Percentiles rank a stretch among this genome's conserved stretches.
These are phyloP conservation scores for Laodelphax striatellus DNA, from an alignment of 1,140 invertebrate genomes.

Conservation along the genomic window DNA sequence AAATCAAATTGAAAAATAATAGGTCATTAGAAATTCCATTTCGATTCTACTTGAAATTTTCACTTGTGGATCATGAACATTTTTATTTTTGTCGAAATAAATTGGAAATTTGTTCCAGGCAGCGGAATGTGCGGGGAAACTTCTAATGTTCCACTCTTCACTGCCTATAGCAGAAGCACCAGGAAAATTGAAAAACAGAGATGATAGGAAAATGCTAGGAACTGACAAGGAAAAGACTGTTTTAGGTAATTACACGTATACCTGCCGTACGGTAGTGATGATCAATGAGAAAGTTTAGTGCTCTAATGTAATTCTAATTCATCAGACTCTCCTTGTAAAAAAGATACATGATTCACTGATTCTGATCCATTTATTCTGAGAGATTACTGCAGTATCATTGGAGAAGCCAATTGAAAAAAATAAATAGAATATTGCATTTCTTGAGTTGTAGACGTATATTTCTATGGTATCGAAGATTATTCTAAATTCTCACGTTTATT, in stretches of 20 bases:
- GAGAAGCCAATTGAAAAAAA: too few relatives aligned
- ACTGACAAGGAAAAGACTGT: slow-evolving; percentile 88
- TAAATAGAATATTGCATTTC: too few relatives aligned
- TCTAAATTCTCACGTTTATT: too few relatives aligned
- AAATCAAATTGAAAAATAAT: background rate
- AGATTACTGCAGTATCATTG: too few relatives aligned
- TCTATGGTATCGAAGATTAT: too few relatives aligned
- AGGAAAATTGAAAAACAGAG: slow-evolving; percentile 90
- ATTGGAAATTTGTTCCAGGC: slow-evolving; percentile 37
- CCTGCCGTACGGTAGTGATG: too few relatives aligned
- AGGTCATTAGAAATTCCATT: background rate
- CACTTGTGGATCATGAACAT: too few relatives aligned
- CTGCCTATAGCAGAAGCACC: slow-evolving; percentile 88
- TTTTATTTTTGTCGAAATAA: too few relatives aligned
- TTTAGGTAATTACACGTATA: slow-evolving; percentile 33
- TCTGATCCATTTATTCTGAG: too few relatives aligned
- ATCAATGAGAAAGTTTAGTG: too few relatives aligned
- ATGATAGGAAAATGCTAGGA: slow-evolving; percentile 90
- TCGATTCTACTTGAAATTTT: background rate
- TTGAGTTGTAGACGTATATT: too few relatives aligned
- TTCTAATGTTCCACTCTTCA: slow-evolving; percentile 92
- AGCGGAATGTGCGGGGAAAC: slow-evolving; percentile 83
- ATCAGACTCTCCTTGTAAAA: background rate
- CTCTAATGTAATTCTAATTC: slow-evolving; percentile 7
- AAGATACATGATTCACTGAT: too few relatives aligned